These are phyloP conservation scores for Gymnocheta viridis DNA, from an alignment of 2,888 invertebrate species.

Conservation along the genomic window DNA sequence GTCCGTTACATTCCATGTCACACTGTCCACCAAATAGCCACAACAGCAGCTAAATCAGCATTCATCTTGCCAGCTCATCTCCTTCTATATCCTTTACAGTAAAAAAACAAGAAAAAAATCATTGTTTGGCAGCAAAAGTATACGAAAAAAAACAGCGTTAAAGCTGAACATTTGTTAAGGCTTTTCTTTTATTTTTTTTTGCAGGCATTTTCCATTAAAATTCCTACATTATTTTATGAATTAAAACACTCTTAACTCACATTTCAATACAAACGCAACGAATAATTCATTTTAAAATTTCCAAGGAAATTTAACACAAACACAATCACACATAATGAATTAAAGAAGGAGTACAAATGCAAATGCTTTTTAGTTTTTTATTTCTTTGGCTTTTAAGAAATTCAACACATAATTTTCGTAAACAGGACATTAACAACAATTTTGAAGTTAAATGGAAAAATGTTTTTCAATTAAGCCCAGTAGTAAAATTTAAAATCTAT, in stretches of 20 bases:
- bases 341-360: slow-evolving; percentile 76
- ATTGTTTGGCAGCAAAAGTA: slow-evolving; percentile 52
- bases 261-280: slow-evolving; percentile 23
- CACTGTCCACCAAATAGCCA: slow-evolving; percentile 15
- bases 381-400: too few relatives aligned
- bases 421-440: slow-evolving; percentile 42
- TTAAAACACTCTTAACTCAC: slow-evolving; percentile 60
- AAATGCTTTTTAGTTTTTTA: slow-evolving; percentile 79
- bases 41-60: slow-evolving; percentile 20
- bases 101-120: slow-evolving; percentile 6
- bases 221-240: slow-evolving; percentile 75
- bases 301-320: slow-evolving; percentile 49
- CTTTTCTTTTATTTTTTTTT: slow-evolving; percentile 71
- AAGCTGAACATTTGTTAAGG: slow-evolving; percentile 73
- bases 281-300: slow-evolving; percentile 18
- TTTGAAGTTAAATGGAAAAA: slow-evolving; percentile 21
- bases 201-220: slow-evolving; percentile 80
- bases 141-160: slow-evolving; percentile 21
- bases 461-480: slow-evolving; percentile 48
- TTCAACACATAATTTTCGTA: too few relatives aligned
- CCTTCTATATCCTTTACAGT: slow-evolving; percentile 50
- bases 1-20: not conserved
- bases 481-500: slow-evolving; percentile 43
- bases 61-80: slow-evolving; percentile 48
- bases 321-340: slow-evolving; percentile 74